Evolutionary conservation across 2,797 vertebrate species (phyloP).

Genomic region (Myotis pilosus): DNA sequence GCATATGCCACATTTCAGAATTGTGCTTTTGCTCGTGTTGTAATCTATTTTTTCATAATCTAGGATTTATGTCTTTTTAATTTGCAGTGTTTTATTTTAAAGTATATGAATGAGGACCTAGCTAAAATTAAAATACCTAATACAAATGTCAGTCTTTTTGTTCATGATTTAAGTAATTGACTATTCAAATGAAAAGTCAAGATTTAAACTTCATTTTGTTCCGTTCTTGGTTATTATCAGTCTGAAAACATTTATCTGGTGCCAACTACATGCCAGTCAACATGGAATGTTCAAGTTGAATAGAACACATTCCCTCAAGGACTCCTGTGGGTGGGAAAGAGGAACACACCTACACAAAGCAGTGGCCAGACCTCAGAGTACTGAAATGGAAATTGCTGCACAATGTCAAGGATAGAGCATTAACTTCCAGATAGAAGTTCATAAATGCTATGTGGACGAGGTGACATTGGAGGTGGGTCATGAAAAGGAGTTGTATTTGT

Average conservation of each 20-base stretch:
- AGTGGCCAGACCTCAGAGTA: background rate
- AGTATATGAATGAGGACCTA: background rate
- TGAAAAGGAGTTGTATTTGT: background rate
- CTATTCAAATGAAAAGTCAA: background rate
- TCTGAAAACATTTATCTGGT: background rate
- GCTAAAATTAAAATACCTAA: background rate
- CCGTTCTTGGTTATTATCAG: background rate
- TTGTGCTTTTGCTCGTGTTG: background rate
- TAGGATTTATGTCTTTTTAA: background rate
- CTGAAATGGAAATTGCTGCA: background rate
- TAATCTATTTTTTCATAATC: background rate
- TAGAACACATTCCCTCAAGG: background rate
- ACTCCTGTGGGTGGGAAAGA: background rate
- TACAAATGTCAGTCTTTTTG: background rate
- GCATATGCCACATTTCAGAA: background rate
- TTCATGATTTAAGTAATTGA: background rate
- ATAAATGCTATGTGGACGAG: background rate
- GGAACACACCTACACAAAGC: background rate
- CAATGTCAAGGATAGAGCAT: background rate
- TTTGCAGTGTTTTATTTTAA: constrained; percentile 1
- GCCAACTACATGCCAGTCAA: background rate
- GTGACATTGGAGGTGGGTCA: background rate
- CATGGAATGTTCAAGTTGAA: background rate
- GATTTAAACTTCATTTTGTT: background rate
- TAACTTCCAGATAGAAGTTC: background rate